Evolutionary conservation across 2,888 invertebrate species (phyloP).

Genomic region (Drosophila ochracea): DNA sequence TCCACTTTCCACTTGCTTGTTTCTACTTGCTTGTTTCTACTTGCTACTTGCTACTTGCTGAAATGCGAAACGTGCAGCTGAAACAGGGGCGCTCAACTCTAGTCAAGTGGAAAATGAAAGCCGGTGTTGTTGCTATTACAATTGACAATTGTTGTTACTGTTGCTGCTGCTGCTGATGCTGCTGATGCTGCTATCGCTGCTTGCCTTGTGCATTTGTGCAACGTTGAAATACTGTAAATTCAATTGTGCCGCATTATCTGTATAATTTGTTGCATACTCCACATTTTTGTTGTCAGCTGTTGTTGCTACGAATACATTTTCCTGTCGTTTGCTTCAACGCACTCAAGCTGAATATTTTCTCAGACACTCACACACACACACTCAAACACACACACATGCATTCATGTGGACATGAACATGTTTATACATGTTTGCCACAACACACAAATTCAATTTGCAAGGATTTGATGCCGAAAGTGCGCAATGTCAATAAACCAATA

Average conservation of each 20-base stretch:
- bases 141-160: conserved; percentile 37
- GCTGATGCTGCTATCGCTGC: conserved; percentile 16
- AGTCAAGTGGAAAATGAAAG: conserved; percentile 78
- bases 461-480: conserved; percentile 20
- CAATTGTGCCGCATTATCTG: conserved; percentile 72
- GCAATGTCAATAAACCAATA: conserved; percentile 28
- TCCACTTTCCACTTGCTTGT: conserved; percentile 17
- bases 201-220: conserved; percentile 30
- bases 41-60: conserved; percentile 71
- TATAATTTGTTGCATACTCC: conserved; percentile 67
- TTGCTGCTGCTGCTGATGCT: conserved; percentile 9
- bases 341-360: conserved; percentile 51
- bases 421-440: conserved; percentile 41
- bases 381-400: conserved; percentile 5
- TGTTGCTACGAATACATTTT: conserved; percentile 33
- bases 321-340: conserved; percentile 35
- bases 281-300: conserved; percentile 46
- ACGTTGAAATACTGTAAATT: conserved; percentile 54
- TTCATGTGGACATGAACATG: conserved; percentile 27
- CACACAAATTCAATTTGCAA: conserved; percentile 66
- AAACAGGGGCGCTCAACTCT: conserved; percentile 61
- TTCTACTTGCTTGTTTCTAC: conserved; percentile 22
- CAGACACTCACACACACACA: conserved; percentile 4
- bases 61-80: conserved; percentile 71
- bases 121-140: conserved; percentile 53